These are phyloP conservation scores for Triplophysa rosa DNA, from an alignment of 2,113 vertebrate species.

Conservation along the genomic window DNA sequence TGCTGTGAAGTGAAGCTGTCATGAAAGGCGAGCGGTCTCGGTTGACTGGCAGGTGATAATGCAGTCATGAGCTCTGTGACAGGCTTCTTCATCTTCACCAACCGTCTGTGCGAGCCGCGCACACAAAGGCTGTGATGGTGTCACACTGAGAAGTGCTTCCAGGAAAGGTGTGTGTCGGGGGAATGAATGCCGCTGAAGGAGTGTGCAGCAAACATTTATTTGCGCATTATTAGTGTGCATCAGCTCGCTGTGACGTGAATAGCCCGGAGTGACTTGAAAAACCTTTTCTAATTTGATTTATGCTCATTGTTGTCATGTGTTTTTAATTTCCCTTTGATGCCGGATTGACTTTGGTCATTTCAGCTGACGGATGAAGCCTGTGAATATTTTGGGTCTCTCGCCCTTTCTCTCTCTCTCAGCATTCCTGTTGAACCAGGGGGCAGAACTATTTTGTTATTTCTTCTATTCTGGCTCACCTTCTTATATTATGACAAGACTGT, in stretches of 20 bases:
- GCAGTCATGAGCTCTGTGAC: constrained; percentile 14
- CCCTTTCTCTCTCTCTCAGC: not conserved
- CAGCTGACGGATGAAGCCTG: not conserved
- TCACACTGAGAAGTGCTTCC: constrained; percentile 14
- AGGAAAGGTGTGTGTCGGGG: not conserved
- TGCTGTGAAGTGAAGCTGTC: constrained; percentile 31
- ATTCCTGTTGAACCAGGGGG: not conserved
- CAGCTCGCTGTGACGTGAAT: not conserved
- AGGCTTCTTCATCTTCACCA: not conserved
- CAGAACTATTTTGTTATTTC: not conserved
- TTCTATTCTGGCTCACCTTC: no score
- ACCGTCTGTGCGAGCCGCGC: not conserved
- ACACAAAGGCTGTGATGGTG: not conserved
- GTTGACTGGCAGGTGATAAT: constrained; percentile 25
- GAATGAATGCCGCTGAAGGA: not conserved
- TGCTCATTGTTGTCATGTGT: not conserved
- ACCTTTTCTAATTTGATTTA: not conserved
- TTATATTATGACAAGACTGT: no score
- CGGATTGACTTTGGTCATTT: not conserved
- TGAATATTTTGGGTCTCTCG: not conserved
- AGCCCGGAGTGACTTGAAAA: not conserved
- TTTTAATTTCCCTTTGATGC: not conserved
- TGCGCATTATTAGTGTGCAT: not conserved
- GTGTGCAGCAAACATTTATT: not conserved
- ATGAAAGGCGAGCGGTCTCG: constrained; percentile 15